These are phyloP conservation scores for Albula goreensis DNA, from an alignment of 2,113 vertebrate genomes.

Conservation along the genomic window DNA sequence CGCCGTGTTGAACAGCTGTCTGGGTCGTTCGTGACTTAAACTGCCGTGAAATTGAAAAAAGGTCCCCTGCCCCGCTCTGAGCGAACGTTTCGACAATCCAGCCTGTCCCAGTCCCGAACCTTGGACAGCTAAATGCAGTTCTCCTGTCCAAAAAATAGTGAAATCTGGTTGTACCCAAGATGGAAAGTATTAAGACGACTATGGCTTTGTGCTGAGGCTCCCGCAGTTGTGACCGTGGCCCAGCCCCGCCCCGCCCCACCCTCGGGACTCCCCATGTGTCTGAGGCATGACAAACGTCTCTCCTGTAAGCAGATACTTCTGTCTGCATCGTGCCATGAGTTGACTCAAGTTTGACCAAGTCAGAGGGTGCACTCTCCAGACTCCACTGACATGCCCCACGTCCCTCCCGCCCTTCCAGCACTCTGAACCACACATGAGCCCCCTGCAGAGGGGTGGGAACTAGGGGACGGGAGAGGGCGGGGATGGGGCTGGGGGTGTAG, in stretches of 20 bases:
- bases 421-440: constrained; percentile 29
- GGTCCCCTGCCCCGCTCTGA: neutral
- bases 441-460: constrained; percentile 75
- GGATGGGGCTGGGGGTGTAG: constrained; percentile 56
- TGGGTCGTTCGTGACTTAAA: neutral
- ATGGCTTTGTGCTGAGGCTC: constrained; percentile 9
- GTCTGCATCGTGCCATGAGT: constrained; percentile 53
- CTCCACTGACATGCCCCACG: neutral
- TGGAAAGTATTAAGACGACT: neutral
- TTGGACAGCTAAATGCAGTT: constrained; percentile 6
- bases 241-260: neutral
- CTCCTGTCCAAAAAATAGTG: neutral
- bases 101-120: constrained; percentile 9
- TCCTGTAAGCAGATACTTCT: constrained; percentile 32
- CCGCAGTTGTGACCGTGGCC: neutral
- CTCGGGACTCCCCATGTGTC: neutral
- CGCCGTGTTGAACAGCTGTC: neutral
- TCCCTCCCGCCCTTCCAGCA: neutral
- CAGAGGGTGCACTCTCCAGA: constrained; percentile 41
- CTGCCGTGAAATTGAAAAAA: neutral
- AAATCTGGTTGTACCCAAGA: constrained; percentile 18
- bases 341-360: constrained; percentile 53
- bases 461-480: constrained; percentile 75
- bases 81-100: neutral
- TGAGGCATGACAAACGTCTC: neutral